Evolutionary conservation across 1,140 invertebrate species (phyloP), one percentile per base, ranked within the genome.

Genomic region (Zaprionus ornatus): DNA sequence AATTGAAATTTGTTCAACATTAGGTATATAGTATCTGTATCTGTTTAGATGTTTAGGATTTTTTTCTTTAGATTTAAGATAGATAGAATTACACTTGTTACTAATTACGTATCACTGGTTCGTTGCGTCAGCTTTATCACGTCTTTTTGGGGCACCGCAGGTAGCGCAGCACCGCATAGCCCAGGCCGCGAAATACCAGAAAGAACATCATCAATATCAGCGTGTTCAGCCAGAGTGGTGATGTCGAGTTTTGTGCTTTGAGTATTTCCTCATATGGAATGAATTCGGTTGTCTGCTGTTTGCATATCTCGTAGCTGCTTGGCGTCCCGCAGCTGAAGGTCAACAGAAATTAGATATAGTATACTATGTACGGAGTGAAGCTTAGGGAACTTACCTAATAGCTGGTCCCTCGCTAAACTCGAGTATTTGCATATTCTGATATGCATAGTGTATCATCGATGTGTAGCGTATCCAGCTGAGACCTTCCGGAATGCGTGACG

Each of bases 371-470:
- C 6, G 48, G 1, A 3, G 0, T 17, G 7, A 52, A 35, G 13
- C 21, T 12, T 17, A 7, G 12, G 17, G 12, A 6, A 6, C 73
- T 71, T 71, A 97, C 96, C 91, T 91, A 56, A 97, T 95, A 42
- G 95, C 94, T 55, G 94, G 93, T 79, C 96, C 96, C 90, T 96
- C 94, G 67, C 94, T 94, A 90, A 97, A 97, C 91, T 98, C 97
- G 10, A 97, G 94, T 72, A 97, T 96, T 92, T 97, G 96, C 96
- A 97, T 97, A 91, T 97, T 97, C 90, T 97, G 96, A 91, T 96
- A 97, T 56, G 96, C 96, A 92, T 97, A 97, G 91, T 97, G 96
- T 15, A 97, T 95, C 95, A 98, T 96, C 40, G 95, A 95, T 54
- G 96, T 93, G 85, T 97, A 97, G 69, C 95, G 95, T 80, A 96